Evolutionary conservation across 1,140 invertebrate species (phyloP).

Genomic region (Halyomorpha halys): DNA sequence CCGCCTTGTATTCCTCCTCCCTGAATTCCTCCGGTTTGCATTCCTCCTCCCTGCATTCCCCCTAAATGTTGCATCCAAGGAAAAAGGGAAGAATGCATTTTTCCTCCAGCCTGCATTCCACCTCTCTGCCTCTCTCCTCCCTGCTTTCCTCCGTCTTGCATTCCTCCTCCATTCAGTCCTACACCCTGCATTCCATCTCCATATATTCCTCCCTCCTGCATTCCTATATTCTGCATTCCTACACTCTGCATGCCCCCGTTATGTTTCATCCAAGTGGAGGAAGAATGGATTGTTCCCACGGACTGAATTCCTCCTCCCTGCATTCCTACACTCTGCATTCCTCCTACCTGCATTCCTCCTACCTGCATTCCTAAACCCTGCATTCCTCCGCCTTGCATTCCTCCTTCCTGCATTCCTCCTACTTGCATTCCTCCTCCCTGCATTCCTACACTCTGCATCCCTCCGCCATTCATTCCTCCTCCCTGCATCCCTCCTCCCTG

Average conservation of each 20-base stretch:
- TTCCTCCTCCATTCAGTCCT: too few relatives aligned
- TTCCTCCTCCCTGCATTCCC: too few relatives aligned
- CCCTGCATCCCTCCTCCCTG: too few relatives aligned
- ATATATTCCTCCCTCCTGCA: neutral
- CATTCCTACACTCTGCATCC: too few relatives aligned
- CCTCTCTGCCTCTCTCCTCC: neutral
- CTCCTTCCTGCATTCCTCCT: too few relatives aligned
- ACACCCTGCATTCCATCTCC: neutral
- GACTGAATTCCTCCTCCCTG: neutral
- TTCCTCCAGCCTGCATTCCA: too few relatives aligned
- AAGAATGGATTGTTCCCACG: neutral
- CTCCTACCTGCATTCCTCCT: neutral
- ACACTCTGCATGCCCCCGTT: neutral
- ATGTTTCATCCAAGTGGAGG: neutral
- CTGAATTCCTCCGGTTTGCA: too few relatives aligned
- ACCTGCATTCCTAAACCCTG: neutral
- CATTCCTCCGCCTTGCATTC: neutral
- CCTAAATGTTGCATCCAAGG: too few relatives aligned
- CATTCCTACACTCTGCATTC: neutral
- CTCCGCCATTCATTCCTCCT: too few relatives aligned
- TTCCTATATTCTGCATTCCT: neutral
- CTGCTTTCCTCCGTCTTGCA: neutral
- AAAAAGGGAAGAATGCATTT: too few relatives aligned
- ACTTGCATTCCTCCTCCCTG: too few relatives aligned
- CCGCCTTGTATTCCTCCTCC: too few relatives aligned